These are phyloP conservation scores for Amyelois transitella DNA, from an alignment of 1,140 invertebrate species.

Conservation along the genomic window DNA sequence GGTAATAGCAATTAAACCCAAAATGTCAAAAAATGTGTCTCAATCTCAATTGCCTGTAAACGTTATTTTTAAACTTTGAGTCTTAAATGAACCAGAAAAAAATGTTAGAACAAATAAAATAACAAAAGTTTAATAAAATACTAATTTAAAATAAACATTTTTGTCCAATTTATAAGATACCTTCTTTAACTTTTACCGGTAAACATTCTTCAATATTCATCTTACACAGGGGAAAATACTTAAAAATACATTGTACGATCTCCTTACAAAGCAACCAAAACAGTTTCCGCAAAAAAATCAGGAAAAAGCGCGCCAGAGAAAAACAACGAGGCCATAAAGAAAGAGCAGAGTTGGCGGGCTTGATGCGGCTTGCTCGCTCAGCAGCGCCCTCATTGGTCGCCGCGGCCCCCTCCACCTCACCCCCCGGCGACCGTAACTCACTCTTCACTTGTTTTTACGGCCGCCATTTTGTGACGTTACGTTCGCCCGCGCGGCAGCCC, in stretches of 20 bases:
- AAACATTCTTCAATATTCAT: neutral
- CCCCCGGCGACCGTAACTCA: conserved; percentile 60
- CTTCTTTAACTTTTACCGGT: neutral
- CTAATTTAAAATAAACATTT: neutral
- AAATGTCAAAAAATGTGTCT: no score
- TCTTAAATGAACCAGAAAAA: no score
- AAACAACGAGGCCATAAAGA: conserved; percentile 69
- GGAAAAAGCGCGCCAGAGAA: conserved; percentile 68
- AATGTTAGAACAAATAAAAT: no score
- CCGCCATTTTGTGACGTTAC: conserved; percentile 74
- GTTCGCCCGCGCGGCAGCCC: conserved; percentile 57
- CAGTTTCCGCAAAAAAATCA: conserved; percentile 66
- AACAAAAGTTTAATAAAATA: neutral
- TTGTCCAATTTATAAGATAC: neutral
- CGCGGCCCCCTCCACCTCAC: conserved; percentile 23
- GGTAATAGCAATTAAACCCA: no score
- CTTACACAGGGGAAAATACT: conserved; percentile 40
- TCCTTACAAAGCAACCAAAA: conserved; percentile 70
- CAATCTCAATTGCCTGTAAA: no score
- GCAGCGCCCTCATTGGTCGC: conserved; percentile 53
- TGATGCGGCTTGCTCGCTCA: conserved; percentile 50
- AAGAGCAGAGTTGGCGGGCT: conserved; percentile 68
- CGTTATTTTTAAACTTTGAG: no score
- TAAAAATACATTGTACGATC: conserved; percentile 59
- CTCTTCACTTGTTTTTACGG: conserved; percentile 73